A percentile compares a stretch with the other conserved stretches of the same genome.
Evolutionary conservation across 2,113 vertebrate species (phyloP).

Genomic region (Machaerirhynchus nigripectus): DNA sequence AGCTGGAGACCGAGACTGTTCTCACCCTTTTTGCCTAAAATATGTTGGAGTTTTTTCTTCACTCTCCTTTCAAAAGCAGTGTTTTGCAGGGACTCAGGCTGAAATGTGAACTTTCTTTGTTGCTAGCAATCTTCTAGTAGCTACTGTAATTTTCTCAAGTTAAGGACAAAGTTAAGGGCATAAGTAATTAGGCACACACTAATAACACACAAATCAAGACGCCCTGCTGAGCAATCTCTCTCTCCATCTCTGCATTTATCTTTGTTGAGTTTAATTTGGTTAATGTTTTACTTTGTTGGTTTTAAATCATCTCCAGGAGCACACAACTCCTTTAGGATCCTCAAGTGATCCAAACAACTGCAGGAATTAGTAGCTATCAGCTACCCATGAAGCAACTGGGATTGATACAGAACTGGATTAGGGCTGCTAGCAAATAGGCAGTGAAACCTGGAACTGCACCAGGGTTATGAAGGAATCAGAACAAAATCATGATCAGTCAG

Average conservation of each 20-base stretch:
- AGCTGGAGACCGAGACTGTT: background rate
- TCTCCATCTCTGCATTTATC: background rate
- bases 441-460: background rate
- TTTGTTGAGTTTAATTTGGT: background rate
- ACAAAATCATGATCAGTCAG: background rate
- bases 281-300: background rate
- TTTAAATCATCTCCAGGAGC: background rate
- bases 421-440: background rate
- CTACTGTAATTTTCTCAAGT: background rate
- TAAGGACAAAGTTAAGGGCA: background rate
- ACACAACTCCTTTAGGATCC: background rate
- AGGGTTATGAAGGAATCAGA: background rate
- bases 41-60: background rate
- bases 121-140: background rate
- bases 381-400: background rate
- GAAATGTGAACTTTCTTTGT: background rate
- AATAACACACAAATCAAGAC: background rate
- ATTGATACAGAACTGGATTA: background rate
- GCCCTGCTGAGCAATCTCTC: background rate
- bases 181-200: background rate
- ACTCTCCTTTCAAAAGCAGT: background rate
- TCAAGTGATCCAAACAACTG: background rate
- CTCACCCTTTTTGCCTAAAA: background rate
- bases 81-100: background rate
- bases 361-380: background rate